Evolutionary conservation across 2,888 invertebrate genomes (phyloP).

Genomic region (Horisme vitalbata): DNA sequence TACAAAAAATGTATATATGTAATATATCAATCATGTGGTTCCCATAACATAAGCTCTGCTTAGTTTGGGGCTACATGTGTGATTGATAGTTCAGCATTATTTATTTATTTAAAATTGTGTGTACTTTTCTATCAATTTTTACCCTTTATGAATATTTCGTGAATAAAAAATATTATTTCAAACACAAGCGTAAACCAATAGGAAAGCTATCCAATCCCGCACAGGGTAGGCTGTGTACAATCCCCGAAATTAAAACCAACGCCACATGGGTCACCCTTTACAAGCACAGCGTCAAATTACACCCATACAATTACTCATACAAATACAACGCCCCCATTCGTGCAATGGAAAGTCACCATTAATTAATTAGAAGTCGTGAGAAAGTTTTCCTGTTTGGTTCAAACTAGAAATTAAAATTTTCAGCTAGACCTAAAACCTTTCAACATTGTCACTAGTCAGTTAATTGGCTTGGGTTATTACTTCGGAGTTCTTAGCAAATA

Average conservation of each 20-base stretch:
- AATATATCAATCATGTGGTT: no score
- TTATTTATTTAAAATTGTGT: no score
- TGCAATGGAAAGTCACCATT: constrained; percentile 67
- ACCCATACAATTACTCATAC: constrained; percentile 44
- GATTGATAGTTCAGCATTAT: no score
- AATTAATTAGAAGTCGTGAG: constrained; percentile 73
- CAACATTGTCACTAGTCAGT: no score
- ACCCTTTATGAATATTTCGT: no score
- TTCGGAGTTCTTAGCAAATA: no score
- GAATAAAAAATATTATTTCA: neutral
- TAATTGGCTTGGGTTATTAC: no score
- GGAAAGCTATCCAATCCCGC: constrained; percentile 10
- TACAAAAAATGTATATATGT: no score
- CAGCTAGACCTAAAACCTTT: no score
- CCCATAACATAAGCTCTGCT: no score
- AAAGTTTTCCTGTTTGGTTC: constrained; percentile 35
- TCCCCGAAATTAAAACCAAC: constrained; percentile 31
- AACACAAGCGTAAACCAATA: neutral
- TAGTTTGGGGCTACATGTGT: no score
- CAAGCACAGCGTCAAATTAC: constrained; percentile 40
- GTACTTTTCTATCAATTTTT: no score
- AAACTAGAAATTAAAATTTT: neutral
- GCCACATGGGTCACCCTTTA: constrained; percentile 31
- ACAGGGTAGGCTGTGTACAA: constrained; percentile 10
- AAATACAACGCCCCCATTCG: constrained; percentile 34